Percentiles rank a stretch among this genome's conserved stretches.
phyloP scores from a whole-genome alignment of 2,113 vertebrate genomes.

The Heptranchias perlo region DNA sequence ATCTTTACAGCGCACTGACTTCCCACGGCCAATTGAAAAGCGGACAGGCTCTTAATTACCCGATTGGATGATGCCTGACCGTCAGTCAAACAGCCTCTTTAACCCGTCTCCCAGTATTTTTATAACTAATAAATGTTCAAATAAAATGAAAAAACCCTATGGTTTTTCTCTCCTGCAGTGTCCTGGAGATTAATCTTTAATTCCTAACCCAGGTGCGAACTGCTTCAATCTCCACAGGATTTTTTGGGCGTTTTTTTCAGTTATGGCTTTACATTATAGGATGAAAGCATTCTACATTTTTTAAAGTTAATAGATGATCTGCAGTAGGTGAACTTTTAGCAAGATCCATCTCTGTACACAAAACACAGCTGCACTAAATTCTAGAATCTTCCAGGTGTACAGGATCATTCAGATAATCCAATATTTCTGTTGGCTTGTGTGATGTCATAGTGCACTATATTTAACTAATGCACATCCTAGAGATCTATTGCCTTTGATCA shows the following conservation, averaged over 20 bases:
- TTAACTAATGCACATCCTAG: background rate
- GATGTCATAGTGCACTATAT: background rate
- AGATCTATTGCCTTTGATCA: background rate
- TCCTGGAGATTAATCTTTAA: background rate
- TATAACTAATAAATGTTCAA: too few relatives aligned
- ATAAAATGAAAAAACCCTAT: too few relatives aligned
- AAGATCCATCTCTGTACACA: background rate
- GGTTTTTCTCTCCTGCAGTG: too few relatives aligned
- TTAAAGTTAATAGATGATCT: background rate
- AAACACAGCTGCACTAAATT: background rate
- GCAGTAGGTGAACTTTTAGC: background rate
- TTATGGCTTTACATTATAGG: background rate
- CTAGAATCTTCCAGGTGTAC: background rate
- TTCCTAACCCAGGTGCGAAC: background rate
- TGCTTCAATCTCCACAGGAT: background rate
- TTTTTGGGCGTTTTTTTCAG: too few relatives aligned
- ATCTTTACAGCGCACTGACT: too few relatives aligned
- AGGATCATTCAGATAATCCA: background rate
- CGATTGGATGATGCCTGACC: background rate
- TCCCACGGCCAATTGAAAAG: background rate
- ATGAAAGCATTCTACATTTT: background rate
- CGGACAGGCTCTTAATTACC: background rate
- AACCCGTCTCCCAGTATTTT: too few relatives aligned
- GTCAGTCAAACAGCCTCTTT: background rate
- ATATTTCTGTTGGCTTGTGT: background rate